A percentile compares a stretch with the other conserved stretches of the same genome.
phyloP scores from a whole-genome alignment of 2,113 vertebrate species.

The Pteronura brasiliensis region DNA sequence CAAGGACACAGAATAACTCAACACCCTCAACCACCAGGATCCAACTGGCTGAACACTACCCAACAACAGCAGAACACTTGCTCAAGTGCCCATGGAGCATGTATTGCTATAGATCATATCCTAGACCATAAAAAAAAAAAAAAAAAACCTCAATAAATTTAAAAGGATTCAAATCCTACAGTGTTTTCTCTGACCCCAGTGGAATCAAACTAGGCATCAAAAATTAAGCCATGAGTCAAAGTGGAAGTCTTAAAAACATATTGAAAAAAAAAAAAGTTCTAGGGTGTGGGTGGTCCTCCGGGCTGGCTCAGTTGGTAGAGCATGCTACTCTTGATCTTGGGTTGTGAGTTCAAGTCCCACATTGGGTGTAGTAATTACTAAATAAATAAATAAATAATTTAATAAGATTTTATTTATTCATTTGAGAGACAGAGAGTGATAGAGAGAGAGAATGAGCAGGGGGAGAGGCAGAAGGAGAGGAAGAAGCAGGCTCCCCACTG shows the following conservation, averaged over 20 bases:
- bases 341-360: not conserved
- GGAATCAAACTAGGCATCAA: not conserved
- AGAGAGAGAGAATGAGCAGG: too few species aligned
- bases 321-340: not conserved
- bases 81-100: not conserved
- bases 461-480: too few species aligned
- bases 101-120: not conserved
- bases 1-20: not conserved
- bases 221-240: not conserved
- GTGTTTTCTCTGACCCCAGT: not conserved
- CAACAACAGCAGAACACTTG: not conserved
- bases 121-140: not conserved
- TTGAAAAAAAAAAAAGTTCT: not conserved
- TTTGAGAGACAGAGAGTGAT: too few species aligned
- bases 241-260: not conserved
- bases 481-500: too few species aligned
- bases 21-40: not conserved
- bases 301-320: not conserved
- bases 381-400: too few species aligned
- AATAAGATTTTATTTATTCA: not conserved
- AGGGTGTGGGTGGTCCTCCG: not conserved
- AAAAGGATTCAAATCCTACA: not conserved
- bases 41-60: not conserved
- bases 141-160: not conserved
- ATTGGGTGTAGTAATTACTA: not conserved